A percentile compares a stretch with the other conserved stretches of the same genome.
phyloP scores from a whole-genome alignment of 2,888 invertebrate genomes.

The Apoda limacodes region DNA sequence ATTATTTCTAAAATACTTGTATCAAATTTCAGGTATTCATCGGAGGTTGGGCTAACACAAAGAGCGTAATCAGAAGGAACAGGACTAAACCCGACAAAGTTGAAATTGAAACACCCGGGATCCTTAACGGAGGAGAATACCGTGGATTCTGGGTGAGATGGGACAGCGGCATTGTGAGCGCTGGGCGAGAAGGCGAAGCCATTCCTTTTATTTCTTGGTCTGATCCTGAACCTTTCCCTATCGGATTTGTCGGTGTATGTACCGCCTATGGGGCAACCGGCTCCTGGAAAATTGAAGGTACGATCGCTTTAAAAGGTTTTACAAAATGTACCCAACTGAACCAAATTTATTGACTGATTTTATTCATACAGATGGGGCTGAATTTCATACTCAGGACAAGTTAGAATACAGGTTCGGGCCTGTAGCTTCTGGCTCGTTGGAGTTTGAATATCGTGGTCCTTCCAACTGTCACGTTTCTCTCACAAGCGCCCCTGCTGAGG shows the following conservation, averaged over 20 bases:
- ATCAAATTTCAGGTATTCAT: constrained; percentile 75
- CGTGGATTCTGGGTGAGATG: constrained; percentile 89
- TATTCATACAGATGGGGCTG: constrained; percentile 62
- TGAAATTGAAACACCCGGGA: constrained; percentile 77
- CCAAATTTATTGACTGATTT: constrained; percentile 34
- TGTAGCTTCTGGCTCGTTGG: constrained; percentile 60
- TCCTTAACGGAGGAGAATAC: constrained; percentile 79
- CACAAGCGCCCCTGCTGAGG: constrained; percentile 62
- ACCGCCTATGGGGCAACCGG: constrained; percentile 90
- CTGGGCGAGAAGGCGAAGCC: constrained; percentile 79
- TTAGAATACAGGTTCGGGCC: constrained; percentile 72
- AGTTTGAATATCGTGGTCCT: constrained; percentile 70
- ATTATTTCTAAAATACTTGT: background rate
- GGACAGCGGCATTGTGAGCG: constrained; percentile 75
- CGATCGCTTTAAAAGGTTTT: constrained; percentile 12
- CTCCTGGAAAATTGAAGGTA: constrained; percentile 86
- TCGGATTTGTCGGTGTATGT: constrained; percentile 83
- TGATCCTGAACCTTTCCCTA: constrained; percentile 77
- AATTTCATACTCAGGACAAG: constrained; percentile 67
- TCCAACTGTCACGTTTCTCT: constrained; percentile 76
- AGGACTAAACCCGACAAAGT: constrained; percentile 80
- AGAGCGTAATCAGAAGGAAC: constrained; percentile 86
- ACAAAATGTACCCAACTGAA: constrained; percentile 63
- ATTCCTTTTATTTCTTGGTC: constrained; percentile 79
- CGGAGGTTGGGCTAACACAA: constrained; percentile 89